Evolutionary conservation across 2,888 invertebrate species (phyloP).

Genomic region (Drymonia ruficornis): DNA sequence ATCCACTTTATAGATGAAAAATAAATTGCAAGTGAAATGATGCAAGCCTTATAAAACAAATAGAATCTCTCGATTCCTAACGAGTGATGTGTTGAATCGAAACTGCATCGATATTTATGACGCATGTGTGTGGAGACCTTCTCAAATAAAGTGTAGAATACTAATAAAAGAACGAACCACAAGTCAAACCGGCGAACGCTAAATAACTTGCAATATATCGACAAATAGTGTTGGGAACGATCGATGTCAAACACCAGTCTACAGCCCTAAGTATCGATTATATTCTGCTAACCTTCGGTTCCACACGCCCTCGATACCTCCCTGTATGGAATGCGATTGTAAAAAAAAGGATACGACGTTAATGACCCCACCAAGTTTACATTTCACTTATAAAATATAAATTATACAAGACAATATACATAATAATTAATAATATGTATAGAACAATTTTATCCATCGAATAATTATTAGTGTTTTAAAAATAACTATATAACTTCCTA

Average conservation of each 20-base stretch:
- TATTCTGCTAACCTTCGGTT: slow-evolving; percentile 29
- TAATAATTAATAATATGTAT: slow-evolving; percentile 54
- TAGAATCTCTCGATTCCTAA: slow-evolving; percentile 35
- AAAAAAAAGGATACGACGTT: slow-evolving; percentile 36
- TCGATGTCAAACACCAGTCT: slow-evolving; percentile 22
- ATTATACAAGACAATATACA: slow-evolving; percentile 65
- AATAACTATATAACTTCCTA: slow-evolving; percentile 61
- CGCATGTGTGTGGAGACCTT: neutral
- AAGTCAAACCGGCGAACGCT: slow-evolving; percentile 18
- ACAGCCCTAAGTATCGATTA: slow-evolving; percentile 26
- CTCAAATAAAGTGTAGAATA: neutral
- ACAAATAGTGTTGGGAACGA: slow-evolving; percentile 25
- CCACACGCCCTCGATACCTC: slow-evolving; percentile 38
- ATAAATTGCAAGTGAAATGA: slow-evolving; percentile 48
- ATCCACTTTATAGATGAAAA: slow-evolving; percentile 48
- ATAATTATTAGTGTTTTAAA: slow-evolving; percentile 57
- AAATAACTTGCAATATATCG: slow-evolving; percentile 26
- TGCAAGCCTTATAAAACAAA: slow-evolving; percentile 42
- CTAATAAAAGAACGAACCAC: neutral
- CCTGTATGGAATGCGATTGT: slow-evolving; percentile 65
- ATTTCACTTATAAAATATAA: slow-evolving; percentile 65
- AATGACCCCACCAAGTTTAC: slow-evolving; percentile 50
- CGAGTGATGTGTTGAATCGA: slow-evolving; percentile 25
- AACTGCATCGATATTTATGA: slow-evolving; percentile 7
- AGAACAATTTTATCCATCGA: slow-evolving; percentile 59